Percentiles rank a stretch among this genome's conserved stretches.
phyloP scores from a whole-genome alignment of 2,797 vertebrate species.

The Halcyon smyrnensis region DNA sequence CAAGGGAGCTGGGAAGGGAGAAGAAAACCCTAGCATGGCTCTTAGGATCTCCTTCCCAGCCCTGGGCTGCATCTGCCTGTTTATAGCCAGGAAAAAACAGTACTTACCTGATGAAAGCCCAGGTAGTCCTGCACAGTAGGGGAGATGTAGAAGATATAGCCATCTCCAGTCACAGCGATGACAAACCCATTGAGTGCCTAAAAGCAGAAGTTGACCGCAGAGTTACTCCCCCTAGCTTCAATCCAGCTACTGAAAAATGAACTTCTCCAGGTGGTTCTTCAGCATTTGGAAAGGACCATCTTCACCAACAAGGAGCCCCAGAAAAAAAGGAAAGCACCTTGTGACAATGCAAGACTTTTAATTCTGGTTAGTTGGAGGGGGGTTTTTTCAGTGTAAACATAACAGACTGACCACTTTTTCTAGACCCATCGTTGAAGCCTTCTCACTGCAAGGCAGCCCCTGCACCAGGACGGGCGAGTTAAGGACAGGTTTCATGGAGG shows the following conservation, averaged over 20 bases:
- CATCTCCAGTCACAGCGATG: slow-evolving; percentile 79
- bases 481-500: neutral
- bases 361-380: neutral
- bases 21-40: neutral
- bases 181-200: slow-evolving; percentile 85
- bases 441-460: neutral
- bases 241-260: neutral
- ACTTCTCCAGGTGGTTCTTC: neutral
- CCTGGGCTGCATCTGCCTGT: accelerated
- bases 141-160: slow-evolving; percentile 86
- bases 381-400: neutral
- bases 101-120: slow-evolving; percentile 87
- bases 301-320: neutral
- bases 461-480: neutral
- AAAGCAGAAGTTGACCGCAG: neutral
- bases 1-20: neutral
- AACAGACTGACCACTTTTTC: neutral
- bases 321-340: neutral
- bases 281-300: neutral
- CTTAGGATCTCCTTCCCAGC: neutral
- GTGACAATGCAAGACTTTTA: neutral
- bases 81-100: neutral
- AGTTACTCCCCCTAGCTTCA: neutral
- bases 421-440: neutral
- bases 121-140: slow-evolving; percentile 88